Conservation (phyloP, 2,797 vertebrate species). For the Centropyge bicolor region DNA sequence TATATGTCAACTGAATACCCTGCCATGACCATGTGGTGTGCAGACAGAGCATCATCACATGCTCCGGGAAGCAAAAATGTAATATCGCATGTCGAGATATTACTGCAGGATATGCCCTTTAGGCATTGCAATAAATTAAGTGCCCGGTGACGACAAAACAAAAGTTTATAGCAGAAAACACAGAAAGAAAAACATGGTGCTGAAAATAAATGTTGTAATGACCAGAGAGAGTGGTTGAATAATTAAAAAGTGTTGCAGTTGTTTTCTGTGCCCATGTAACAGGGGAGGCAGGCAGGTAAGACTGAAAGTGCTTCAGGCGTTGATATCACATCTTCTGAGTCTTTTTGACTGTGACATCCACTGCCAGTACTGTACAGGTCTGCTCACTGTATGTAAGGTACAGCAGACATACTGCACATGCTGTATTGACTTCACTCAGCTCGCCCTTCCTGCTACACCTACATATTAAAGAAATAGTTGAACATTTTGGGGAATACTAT, state of each 20-base stretch:
- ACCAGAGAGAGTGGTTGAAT: constrained; percentile 45
- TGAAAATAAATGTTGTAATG: constrained; percentile 35
- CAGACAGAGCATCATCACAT: constrained; percentile 53
- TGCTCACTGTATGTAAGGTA: not conserved
- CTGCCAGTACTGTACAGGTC: not conserved
- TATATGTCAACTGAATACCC: constrained; percentile 45
- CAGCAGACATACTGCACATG: not conserved
- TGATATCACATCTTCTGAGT: constrained; percentile 12
- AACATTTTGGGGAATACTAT: not conserved
- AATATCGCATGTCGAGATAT: constrained; percentile 30
- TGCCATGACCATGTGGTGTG: constrained; percentile 21
- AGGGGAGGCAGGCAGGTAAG: constrained; percentile 11
- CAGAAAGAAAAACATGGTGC: not conserved
- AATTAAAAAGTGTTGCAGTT: constrained; percentile 47
- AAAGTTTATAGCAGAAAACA: constrained; percentile 17
- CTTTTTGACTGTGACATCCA: constrained; percentile 5
- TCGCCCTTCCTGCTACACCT: not conserved
- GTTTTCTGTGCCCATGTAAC: constrained; percentile 19
- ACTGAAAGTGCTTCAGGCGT: constrained; percentile 29
- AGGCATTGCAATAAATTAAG: constrained; percentile 21
- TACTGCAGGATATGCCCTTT: constrained; percentile 30
- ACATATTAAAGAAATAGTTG: not conserved
- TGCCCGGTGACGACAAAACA: not conserved
- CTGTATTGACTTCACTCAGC: not conserved
- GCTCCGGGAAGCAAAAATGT: constrained; percentile 47